Percentiles rank a stretch among this genome's conserved stretches.
Evolutionary conservation across 1,140 invertebrate species (phyloP).

Genomic region (Hyposmocoma kahamanoa): DNA sequence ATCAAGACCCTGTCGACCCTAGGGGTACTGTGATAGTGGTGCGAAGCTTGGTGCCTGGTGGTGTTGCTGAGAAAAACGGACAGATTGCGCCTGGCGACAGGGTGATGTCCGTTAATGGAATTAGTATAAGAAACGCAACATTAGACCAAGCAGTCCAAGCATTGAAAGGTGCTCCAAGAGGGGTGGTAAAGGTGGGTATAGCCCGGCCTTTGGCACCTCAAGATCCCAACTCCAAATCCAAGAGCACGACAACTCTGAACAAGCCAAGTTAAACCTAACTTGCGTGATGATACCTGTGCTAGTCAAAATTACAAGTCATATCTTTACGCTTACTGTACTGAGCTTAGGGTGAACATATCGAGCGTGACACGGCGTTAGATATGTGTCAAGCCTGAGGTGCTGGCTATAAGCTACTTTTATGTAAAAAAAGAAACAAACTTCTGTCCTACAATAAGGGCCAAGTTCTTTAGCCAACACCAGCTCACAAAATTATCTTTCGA

Average conservation of each 20-base stretch:
- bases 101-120: conserved; percentile 91
- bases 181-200: conserved; percentile 85
- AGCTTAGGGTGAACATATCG: background rate
- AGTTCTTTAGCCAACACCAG: too few species aligned
- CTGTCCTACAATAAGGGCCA: too few species aligned
- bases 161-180: conserved; percentile 88
- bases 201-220: conserved; percentile 56
- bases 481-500: too few species aligned
- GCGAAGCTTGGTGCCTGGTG: conserved; percentile 92
- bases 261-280: conserved; percentile 59
- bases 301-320: conserved; percentile 65
- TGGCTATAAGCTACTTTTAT: too few species aligned
- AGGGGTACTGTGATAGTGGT: conserved; percentile 95
- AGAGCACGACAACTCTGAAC: conserved; percentile 56
- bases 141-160: conserved; percentile 94
- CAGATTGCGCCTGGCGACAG: conserved; percentile 93
- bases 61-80: conserved; percentile 91
- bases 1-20: conserved; percentile 92
- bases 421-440: too few species aligned
- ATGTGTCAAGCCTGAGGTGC: too few species aligned
- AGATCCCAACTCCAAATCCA: conserved; percentile 51
- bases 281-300: conserved; percentile 45
- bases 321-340: conserved; percentile 15
- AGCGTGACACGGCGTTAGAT: too few species aligned
- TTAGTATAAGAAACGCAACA: conserved; percentile 89